Base-by-base conservation (phyloP, 2,797 vertebrate species). In the Chelon labrosus region DNA sequence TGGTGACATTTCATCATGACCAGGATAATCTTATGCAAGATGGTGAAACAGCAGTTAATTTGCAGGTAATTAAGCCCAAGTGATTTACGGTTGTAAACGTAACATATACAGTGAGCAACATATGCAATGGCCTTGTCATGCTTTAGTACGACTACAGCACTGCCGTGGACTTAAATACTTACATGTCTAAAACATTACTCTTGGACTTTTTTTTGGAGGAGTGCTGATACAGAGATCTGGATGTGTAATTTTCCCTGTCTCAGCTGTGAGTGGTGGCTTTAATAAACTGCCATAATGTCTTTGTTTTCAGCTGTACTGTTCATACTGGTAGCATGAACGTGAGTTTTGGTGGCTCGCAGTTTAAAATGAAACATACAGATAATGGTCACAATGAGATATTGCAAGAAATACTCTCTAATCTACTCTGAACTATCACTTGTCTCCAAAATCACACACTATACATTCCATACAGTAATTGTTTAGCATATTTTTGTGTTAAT, bases 11-110 rank as follows among this genome's bases (percentile, higher is more conserved):
- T 97, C 95, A 95, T 97, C 97, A 96, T 93, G 88, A 84, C 72
- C 69, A 80, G 73, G 88, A 91, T 93, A 94, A 93, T 96, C 95
- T 98, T 96, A 97, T 94, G 95, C 96, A 97, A 97, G 96, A 94
- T 70, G 51, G 69, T 95, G 95, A 97, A 97, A 97, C 80, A 79
- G 90, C 90, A 87, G 93, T 91, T 93, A 89, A 92, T 91, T 79
- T 91, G 91, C 92, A 93, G 94, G 94, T 96, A 97, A 97, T 96
- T 96, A 96, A 95, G 77, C 95, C 94, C 95, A 60, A 80, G 94
- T 96, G 96, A 93, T 92, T 96, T 95, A 85, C 86, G 85, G 90
- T 90, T 80, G 83, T 89, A 92, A 92, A 86, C 77, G 84, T 81
- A 90, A 76, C 72, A 61, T 87, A 83, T 84, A 86, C 80, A 71